Conservation (phyloP, 2,797 vertebrate genomes). For the Anabacerthia variegaticeps region DNA sequence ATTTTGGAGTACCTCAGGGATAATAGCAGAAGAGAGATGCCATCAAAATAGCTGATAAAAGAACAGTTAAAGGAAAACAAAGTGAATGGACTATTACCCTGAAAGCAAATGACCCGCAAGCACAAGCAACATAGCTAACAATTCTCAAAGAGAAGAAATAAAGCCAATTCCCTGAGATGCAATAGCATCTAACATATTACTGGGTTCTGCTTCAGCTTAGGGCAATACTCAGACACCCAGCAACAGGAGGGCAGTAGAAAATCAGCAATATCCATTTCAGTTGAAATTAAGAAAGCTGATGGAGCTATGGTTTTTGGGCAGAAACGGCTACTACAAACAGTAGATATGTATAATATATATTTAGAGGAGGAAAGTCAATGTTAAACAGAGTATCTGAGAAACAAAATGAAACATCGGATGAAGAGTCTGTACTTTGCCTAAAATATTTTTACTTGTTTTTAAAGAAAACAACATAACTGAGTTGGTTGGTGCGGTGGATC, state of each 20-base stretch:
- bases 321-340: not conserved
- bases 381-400: not conserved
- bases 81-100: not conserved
- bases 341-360: not conserved
- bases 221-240: not conserved
- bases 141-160: not conserved
- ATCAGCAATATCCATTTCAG: not conserved
- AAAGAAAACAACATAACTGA: not conserved
- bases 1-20: not conserved
- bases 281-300: not conserved
- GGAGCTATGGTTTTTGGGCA: not conserved
- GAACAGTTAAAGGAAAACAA: not conserved
- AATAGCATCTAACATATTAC: not conserved
- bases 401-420: not conserved
- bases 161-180: not conserved
- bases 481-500: not conserved
- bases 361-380: not conserved
- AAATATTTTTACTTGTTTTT: not conserved
- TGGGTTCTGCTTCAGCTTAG: not conserved
- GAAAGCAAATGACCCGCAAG: not conserved
- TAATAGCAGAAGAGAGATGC: not conserved
- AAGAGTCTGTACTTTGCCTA: not conserved
- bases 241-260: not conserved
- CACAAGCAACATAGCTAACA: not conserved
- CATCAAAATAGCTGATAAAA: not conserved